Base-by-base conservation (phyloP, 2,888 invertebrate species). In the Mythimna vitellina region DNA sequence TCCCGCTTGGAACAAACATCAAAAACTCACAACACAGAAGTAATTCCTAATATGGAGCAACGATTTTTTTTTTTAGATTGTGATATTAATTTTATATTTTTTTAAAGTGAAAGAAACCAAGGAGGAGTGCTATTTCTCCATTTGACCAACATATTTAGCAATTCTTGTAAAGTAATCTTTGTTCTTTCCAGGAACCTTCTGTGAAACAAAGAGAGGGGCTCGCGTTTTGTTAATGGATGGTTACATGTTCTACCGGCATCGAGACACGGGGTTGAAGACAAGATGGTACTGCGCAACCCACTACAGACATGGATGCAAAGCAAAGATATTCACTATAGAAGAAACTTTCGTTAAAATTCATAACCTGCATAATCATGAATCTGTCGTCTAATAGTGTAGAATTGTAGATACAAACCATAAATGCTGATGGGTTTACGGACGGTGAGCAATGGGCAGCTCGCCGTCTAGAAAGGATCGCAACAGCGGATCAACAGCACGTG, bases 251-350 rank as follows among this genome's bases (percentile, higher is more conserved):
- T 72, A 72, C 56, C 74, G 72, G 4, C 72, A 72, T 10, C 64
- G 74, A 20, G 49, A 74, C 3, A 56, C 64, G 2, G 25, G 72
- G 3, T 6, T 38, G 25, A 72, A 72, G 1, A 72, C 74, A 4
- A 46, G 72, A 3, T 72, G 72, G 72, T 72, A 72, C 56, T 72
- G 72, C 42, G 71, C 71, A 3, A 73, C 71, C 6, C 73, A 71
- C 73, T 71, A 71, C 42, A 62, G 42, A 73, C 42, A 1, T 5
- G 71, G 71, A 0, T 71, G 71, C 6, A 71, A 53, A 42, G 71
- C 71, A 2, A 71, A 73, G 2, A 53, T 71, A 25, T 71, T 73
- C 25, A 71, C 71, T 0, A 3, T 73, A 10, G 17, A n/a, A n/a
- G 9, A 35, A 0, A 1, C 32, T 12, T 32, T 71, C 0, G 6